Evolutionary conservation across 2,797 vertebrate genomes (phyloP).

Genomic region (Chanos chanos): DNA sequence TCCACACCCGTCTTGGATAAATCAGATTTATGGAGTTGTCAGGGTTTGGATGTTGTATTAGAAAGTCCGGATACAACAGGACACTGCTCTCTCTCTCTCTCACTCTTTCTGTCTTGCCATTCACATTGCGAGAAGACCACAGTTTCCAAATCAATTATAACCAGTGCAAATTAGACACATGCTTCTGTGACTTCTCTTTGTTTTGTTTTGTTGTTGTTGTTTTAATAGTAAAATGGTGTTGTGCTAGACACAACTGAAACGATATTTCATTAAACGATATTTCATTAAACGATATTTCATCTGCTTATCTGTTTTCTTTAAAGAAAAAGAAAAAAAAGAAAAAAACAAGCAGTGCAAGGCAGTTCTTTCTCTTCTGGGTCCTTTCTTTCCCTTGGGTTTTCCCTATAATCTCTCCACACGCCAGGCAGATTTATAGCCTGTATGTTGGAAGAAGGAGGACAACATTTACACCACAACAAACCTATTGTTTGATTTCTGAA

Average conservation of each 20-base stretch:
- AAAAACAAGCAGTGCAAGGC: neutral
- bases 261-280: too few species aligned
- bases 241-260: too few species aligned
- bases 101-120: too few species aligned
- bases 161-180: too few species aligned
- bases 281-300: neutral
- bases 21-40: neutral
- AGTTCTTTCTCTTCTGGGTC: constrained; percentile 24
- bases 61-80: too few species aligned
- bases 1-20: too few species aligned
- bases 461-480: constrained; percentile 26
- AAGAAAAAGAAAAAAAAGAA: neutral
- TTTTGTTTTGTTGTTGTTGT: too few species aligned
- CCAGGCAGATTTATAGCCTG: constrained; percentile 12
- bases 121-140: too few species aligned
- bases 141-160: too few species aligned
- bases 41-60: neutral
- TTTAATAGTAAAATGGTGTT: neutral
- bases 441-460: neutral
- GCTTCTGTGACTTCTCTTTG: too few species aligned
- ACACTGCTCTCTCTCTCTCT: too few species aligned
- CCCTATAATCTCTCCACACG: constrained; percentile 19
- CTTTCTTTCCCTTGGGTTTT: constrained; percentile 8
- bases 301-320: constrained; percentile 9
- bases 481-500: constrained; percentile 29